These are phyloP conservation scores for Scartelaos histophorus DNA, from an alignment of 2,113 vertebrate species.

Conservation along the genomic window DNA sequence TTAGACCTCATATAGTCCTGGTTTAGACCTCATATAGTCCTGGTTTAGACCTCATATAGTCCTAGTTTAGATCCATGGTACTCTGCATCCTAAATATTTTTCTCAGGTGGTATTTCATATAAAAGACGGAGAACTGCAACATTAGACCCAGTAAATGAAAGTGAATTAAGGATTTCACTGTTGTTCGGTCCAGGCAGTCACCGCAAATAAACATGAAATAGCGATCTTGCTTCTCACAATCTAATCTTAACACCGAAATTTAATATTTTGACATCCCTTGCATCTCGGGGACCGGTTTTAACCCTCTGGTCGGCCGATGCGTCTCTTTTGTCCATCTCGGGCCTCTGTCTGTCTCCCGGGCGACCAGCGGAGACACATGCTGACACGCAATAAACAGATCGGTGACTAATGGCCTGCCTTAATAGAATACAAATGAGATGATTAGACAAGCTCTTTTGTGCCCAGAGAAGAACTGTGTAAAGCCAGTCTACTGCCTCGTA, in stretches of 20 bases:
- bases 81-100: too few species aligned
- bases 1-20: too few species aligned
- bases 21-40: too few species aligned
- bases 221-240: neutral
- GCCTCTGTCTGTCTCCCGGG: conserved; percentile 37
- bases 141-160: neutral
- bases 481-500: conserved; percentile 22
- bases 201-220: too few species aligned
- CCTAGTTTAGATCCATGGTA: too few species aligned
- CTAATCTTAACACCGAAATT: neutral
- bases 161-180: neutral
- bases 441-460: conserved; percentile 43
- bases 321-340: conserved; percentile 28
- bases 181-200: neutral
- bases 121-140: too few species aligned
- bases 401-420: conserved; percentile 51
- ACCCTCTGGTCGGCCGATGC: conserved; percentile 52
- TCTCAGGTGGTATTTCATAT: too few species aligned
- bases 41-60: too few species aligned
- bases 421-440: conserved; percentile 57
- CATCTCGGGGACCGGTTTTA: conserved; percentile 31
- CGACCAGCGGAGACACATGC: conserved; percentile 40
- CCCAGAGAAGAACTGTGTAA: conserved; percentile 20
- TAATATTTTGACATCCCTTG: conserved; percentile 5
- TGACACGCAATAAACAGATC: conserved; percentile 61